Percentiles rank a stretch among this genome's conserved stretches.
Evolutionary conservation across 2,113 vertebrate genomes (phyloP).

Genomic region (Bos taurus): ARS-UCD2.0 NC_037331.1:110364501-110365000

Average conservation of each 20-base stretch:
- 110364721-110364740: neutral
- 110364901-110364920: neutral
- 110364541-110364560: neutral
- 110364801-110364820: neutral
- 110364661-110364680: neutral
- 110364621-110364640: accelerated
- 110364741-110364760: neutral
- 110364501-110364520: neutral
- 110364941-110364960: neutral
- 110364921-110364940: neutral
- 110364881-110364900: neutral
- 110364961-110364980: neutral
- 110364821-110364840: neutral
- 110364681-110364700: neutral
- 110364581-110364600: neutral
- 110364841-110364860: neutral
- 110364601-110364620: neutral
- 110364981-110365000: neutral
- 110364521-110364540: neutral
- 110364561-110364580: neutral
- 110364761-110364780: neutral
- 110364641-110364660: neutral
- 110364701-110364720: neutral
- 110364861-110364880: neutral
- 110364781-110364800: neutral